Percentiles rank a stretch among this genome's conserved stretches.
Evolutionary conservation across 2,888 invertebrate species (phyloP).

Genomic region (Cistogaster globosa): DNA sequence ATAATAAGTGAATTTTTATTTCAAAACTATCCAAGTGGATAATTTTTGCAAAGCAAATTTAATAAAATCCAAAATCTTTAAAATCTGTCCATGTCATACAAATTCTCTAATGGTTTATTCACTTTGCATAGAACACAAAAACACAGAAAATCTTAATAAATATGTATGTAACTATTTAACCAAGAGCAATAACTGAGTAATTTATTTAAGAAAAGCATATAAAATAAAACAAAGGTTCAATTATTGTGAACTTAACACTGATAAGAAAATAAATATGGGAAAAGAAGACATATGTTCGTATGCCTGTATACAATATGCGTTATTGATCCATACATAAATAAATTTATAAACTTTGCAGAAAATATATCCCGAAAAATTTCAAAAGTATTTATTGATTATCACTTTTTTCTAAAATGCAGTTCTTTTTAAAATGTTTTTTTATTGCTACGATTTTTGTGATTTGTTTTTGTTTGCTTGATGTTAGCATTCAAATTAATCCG

Average conservation of each 20-base stretch:
- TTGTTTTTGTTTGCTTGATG: too few species aligned
- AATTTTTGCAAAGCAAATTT: too few species aligned
- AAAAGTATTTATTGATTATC: conserved; percentile 21
- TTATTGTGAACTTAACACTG: conserved; percentile 49
- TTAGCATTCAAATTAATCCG: too few species aligned
- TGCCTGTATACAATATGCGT: not conserved
- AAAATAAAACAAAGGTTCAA: conserved; percentile 65
- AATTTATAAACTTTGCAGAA: conserved; percentile 9
- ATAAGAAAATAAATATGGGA: conserved; percentile 51
- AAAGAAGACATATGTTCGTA: not conserved
- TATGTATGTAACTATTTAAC: not conserved
- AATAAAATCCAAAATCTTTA: too few species aligned
- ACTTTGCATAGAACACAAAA: too few species aligned
- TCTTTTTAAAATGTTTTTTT: conserved; percentile 37
- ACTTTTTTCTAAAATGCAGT: conserved; percentile 32
- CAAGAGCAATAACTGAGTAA: too few species aligned
- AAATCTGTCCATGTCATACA: too few species aligned
- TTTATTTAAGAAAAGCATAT: not conserved
- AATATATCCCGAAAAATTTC: not conserved
- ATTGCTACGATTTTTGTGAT: too few species aligned
- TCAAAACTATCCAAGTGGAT: too few species aligned
- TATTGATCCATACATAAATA: not conserved
- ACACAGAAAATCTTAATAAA: not conserved
- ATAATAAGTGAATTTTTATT: too few species aligned
- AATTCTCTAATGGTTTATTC: too few species aligned